Percentiles rank a stretch among this genome's conserved stretches.
These are phyloP conservation scores for Lepus oiostolus DNA, from an alignment of 2,797 vertebrate genomes.

Conservation along the genomic window DNA sequence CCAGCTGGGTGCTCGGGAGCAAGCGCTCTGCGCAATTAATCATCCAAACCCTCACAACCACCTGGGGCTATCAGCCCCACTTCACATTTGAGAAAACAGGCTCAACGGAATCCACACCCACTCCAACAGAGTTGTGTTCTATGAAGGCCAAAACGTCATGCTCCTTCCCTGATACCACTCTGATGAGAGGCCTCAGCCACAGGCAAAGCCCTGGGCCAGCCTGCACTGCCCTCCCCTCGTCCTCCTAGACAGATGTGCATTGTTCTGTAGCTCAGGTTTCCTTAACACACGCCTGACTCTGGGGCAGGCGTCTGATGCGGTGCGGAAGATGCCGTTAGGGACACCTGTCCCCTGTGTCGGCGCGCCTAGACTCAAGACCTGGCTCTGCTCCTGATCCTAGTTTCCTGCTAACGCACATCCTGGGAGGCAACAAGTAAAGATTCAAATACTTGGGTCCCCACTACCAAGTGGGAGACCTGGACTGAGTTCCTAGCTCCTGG, in stretches of 20 bases:
- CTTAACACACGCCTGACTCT: slow-evolving; percentile 24
- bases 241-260: not conserved
- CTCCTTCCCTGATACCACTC: not conserved
- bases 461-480: too few species aligned
- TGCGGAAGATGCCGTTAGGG: too few species aligned
- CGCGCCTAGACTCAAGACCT: too few species aligned
- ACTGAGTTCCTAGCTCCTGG: too few species aligned
- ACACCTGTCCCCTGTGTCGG: too few species aligned
- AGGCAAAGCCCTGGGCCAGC: not conserved
- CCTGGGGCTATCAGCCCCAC: not conserved
- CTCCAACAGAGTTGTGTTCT: not conserved
- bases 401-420: too few species aligned
- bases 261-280: slow-evolving; percentile 43
- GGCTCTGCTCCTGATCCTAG: too few species aligned
- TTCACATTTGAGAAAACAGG: not conserved
- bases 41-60: not conserved
- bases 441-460: too few species aligned
- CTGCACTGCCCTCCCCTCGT: not conserved
- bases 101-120: not conserved
- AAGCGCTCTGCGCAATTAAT: not conserved
- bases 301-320: too few species aligned
- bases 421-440: too few species aligned
- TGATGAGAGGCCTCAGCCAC: not conserved
- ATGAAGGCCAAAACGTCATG: not conserved
- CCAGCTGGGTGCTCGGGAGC: not conserved